Conservation (phyloP, 2,113 vertebrate genomes). For the Anas platyrhynchos region DNA sequence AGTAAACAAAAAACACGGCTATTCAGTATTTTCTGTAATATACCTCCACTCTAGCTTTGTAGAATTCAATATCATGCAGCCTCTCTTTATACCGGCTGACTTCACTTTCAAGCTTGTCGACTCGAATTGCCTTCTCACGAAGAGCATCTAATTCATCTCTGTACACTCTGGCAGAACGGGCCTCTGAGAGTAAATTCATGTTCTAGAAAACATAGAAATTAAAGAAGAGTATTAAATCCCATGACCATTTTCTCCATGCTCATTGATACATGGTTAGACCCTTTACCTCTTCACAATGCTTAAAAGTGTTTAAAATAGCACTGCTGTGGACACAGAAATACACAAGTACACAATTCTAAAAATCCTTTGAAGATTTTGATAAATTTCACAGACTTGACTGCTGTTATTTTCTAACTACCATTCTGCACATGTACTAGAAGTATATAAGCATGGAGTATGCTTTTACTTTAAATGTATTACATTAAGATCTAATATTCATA, state of each 20-base stretch:
- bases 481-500: not conserved
- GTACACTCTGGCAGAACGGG: constrained; percentile 92
- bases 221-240: not conserved
- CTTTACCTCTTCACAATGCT: not conserved
- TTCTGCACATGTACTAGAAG: too few relatives aligned
- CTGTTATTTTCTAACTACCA: not conserved
- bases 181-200: constrained; percentile 91
- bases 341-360: not conserved
- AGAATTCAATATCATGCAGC: constrained; percentile 97
- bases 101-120: constrained; percentile 98
- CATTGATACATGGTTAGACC: not conserved
- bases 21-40: not conserved
- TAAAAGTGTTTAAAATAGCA: not conserved
- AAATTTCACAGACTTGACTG: not conserved
- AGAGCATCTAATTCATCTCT: constrained; percentile 95
- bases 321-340: not conserved
- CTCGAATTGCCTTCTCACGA: constrained; percentile 92
- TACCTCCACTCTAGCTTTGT: constrained; percentile 97
- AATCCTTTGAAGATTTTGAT: not conserved
- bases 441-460: not conserved
- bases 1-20: not conserved
- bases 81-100: constrained; percentile 92
- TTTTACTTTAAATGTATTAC: not conserved
- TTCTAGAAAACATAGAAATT: constrained; percentile 80
- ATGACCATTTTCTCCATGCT: not conserved